Evolutionary conservation across 2,113 vertebrate species (phyloP), one percentile per base, ranked within the genome.

Genomic region (Chaetorhynchus papuensis): DNA sequence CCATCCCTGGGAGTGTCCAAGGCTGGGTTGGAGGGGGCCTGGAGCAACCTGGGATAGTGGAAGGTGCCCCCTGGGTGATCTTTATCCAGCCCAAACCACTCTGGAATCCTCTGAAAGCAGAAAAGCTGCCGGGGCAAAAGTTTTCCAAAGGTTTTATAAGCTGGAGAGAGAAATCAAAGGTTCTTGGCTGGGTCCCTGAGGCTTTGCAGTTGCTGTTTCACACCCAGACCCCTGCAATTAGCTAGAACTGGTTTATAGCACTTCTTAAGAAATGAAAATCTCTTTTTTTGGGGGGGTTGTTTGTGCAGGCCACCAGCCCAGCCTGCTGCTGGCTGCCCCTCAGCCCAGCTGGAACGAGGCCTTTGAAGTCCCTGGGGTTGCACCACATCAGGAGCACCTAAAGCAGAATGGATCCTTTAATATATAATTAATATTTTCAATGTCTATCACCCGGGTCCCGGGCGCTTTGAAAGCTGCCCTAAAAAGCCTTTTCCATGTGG

Each of bases 211-310:
- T 76, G 63, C 78, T 85, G 9, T 95, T 95, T 97, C 94, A 83
- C 95, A 88, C 95, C 92, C 87, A 75, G 94, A 63, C 75, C 91
- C 66, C 92, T 52, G 79, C 80, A 90, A 95, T 97, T 90, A 96
- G 84, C 87, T 30, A 18, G 11, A 37, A 26, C 63, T 70, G 35
- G 41, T 86, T 91, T 80, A 39, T 59, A 2, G 21, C 82, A 75
- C 66, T 95, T 56, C 54, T 90, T 61, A n/a, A 91, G 81, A 78
- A 91, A 83, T 42, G 39, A 91, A 92, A 88, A 75, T 85, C 56
- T 54, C 21, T 4, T 37, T 87, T 64, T 75, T 64, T 70, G 8
- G 7, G 10, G 53, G 41, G 77, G 49, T 63, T 94, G 91, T 94
- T 94, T 85, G 50, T 88, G 79, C 94, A 90, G 93, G 90, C 91